These are phyloP conservation scores for Dasypolia templi DNA, from an alignment of 2,888 invertebrate genomes.

Conservation along the genomic window DNA sequence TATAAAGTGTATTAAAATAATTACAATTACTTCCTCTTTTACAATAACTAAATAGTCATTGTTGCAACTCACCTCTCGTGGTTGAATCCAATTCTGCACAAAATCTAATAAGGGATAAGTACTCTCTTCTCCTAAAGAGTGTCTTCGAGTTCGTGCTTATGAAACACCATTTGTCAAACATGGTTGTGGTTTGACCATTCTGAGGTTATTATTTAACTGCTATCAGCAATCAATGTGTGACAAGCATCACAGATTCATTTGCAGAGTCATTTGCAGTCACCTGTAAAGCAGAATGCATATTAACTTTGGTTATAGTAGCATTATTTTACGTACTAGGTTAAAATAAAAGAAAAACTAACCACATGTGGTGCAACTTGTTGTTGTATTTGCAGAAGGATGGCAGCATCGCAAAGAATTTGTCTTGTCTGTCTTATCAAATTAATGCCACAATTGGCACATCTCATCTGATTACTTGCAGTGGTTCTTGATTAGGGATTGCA, in stretches of 20 bases:
- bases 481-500: too few species aligned
- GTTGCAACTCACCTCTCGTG: too few species aligned
- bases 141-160: too few species aligned
- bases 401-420: slow-evolving; percentile 9
- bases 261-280: slow-evolving; percentile 5
- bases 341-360: slow-evolving; percentile 1
- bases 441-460: slow-evolving; percentile 13
- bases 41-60: too few species aligned
- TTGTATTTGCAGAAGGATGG: slow-evolving; percentile 26
- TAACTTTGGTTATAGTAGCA: too few species aligned
- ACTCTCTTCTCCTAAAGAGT: too few species aligned
- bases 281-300: too few species aligned
- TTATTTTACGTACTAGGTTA: too few species aligned
- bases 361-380: slow-evolving; percentile 10
- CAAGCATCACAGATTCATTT: slow-evolving; percentile 12
- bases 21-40: too few species aligned
- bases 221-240: not conserved
- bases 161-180: not conserved
- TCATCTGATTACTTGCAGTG: slow-evolving; percentile 1
- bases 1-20: too few species aligned
- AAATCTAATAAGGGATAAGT: too few species aligned
- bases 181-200: not conserved
- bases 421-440: not conserved
- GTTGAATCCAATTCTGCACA: too few species aligned
- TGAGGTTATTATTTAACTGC: not conserved